These are phyloP conservation scores for Acanthosepion pharaonis DNA, from an alignment of 2,888 invertebrate species.

Conservation along the genomic window DNA sequence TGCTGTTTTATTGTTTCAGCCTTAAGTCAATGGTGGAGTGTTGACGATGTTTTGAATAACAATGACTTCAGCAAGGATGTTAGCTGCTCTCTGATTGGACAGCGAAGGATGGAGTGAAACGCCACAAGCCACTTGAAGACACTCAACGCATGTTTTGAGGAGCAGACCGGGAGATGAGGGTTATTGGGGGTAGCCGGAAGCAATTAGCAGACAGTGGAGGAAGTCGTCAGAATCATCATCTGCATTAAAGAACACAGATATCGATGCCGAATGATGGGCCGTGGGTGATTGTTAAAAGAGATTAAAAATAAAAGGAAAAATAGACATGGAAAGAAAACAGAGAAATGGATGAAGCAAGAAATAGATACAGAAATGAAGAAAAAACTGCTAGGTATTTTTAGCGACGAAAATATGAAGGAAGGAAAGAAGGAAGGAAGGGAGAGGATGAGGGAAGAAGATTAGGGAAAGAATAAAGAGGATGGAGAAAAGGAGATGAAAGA, in stretches of 20 bases:
- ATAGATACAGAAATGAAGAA: background rate
- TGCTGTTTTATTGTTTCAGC: constrained; percentile 14
- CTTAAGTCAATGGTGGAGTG: background rate
- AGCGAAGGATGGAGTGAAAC: background rate
- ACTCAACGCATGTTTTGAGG: background rate
- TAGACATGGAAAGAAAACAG: background rate
- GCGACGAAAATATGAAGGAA: background rate
- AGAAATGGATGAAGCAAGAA: background rate
- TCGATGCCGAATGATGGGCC: background rate
- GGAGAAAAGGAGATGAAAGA: background rate
- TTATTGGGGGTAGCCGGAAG: background rate
- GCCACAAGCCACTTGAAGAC: background rate
- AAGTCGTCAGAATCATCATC: background rate
- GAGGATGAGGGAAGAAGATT: background rate
- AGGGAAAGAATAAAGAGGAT: background rate
- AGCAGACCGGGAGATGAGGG: background rate
- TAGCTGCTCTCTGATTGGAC: background rate
- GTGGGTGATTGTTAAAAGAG: background rate
- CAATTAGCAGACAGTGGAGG: background rate
- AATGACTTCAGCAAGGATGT: background rate
- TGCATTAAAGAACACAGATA: background rate
- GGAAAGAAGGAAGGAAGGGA: no score
- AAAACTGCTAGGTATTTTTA: no score
- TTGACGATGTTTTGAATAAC: background rate
- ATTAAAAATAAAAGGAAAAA: background rate